Base-by-base conservation (phyloP, 2,113 vertebrate genomes). In the Serinus canaria region DNA sequence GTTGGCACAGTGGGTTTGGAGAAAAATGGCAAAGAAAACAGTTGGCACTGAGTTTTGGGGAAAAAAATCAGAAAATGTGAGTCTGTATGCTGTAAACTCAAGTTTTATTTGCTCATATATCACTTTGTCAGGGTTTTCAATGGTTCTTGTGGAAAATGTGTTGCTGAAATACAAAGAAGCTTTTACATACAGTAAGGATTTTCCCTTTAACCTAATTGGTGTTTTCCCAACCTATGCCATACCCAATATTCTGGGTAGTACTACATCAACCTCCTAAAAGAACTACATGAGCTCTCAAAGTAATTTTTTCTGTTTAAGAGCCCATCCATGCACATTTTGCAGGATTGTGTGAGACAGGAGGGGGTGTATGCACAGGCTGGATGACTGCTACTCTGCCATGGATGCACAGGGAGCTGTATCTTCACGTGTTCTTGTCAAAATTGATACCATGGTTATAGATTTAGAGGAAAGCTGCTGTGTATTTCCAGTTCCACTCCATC, bases 21-120 rank as follows among this genome's bases (percentile, higher is more conserved):
- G 86, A 89, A 83, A 95, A 95, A 87, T 52, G 69, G 79, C 58
- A 91, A 69, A 20, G 44, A 66, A 82, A 91, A 82, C 44, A 82
- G 87, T 56, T 91, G 87, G 93, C 91, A 72, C 33, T 22, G 67
- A 53, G 28, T 44, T 91, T 70, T 46, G 52, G 90, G 31, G 10
- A 73, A 82, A 46, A 88, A 53, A 74, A 81, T 52, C 86, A 84
- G 83, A 87, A 87, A 95, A 53, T 75, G 35, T 81, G 86, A 91
- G 83, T 75, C 92, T 95, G 49, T 53, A 16, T 74, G 87, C 63
- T 8, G 7, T 85, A 92, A 94, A 94, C 75, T 78, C 73, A 25
- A 30, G 27, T 91, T 94, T 90, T 96, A 94, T 86, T 96, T 96
- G 79, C 52, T 90, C 86, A 50, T 95, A 47, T 81, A 94, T 94